Percentiles rank a stretch among this genome's conserved stretches.
Conservation (phyloP, 2,113 vertebrate genomes). For the Otocyon megalotis region DNA sequence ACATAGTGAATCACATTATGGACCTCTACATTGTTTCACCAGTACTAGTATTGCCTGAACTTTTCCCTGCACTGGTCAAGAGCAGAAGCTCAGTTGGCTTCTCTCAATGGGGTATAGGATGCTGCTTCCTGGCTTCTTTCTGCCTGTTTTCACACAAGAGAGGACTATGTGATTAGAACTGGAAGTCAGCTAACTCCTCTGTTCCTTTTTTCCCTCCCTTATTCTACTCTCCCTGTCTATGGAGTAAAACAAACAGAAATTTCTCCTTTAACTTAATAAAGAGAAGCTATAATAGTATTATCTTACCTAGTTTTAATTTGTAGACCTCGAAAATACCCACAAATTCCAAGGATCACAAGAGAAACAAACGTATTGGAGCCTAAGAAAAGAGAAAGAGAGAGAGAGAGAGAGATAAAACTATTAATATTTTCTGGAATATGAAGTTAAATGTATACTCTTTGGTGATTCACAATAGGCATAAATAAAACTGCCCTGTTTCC, state of each 20-base stretch:
- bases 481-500: background rate
- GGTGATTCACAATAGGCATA: background rate
- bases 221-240: background rate
- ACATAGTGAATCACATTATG: background rate
- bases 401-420: background rate
- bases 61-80: background rate
- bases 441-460: background rate
- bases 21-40: background rate
- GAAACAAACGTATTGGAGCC: background rate
- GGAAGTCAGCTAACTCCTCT: background rate
- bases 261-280: background rate
- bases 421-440: background rate
- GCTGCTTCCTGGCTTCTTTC: background rate
- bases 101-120: no score
- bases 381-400: background rate
- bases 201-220: background rate
- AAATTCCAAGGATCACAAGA: background rate
- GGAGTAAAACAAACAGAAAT: background rate
- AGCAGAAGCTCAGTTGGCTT: background rate
- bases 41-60: no score
- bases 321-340: background rate
- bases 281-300: background rate
- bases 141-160: background rate
- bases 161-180: background rate
- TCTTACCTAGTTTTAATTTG: slow-evolving; percentile 1